phyloP scores from a whole-genome alignment of 2,888 invertebrate species.

The Pammene fasciana region DNA sequence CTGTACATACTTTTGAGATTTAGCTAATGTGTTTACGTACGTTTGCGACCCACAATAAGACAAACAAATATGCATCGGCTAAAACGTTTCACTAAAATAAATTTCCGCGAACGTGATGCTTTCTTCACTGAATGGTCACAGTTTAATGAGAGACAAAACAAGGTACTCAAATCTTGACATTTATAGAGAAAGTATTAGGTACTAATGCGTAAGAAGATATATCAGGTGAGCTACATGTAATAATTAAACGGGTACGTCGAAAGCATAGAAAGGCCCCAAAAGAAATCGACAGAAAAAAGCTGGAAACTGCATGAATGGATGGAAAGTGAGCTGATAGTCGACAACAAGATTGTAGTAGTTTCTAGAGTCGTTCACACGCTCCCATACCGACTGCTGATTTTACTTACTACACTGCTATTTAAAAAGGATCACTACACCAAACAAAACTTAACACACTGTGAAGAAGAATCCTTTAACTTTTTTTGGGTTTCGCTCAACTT shows the following conservation, averaged over 20 bases:
- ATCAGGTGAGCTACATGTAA: slow-evolving; percentile 53
- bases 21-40: slow-evolving; percentile 40
- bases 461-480: no score
- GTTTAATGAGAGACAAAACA: not conserved
- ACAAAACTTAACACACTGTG: no score
- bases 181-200: slow-evolving; percentile 21
- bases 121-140: not conserved
- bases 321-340: slow-evolving; percentile 77
- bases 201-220: slow-evolving; percentile 20
- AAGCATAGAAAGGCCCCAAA: slow-evolving; percentile 66
- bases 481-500: no score
- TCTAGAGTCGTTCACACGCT: slow-evolving; percentile 75
- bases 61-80: slow-evolving; percentile 44
- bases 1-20: not conserved
- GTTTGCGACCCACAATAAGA: slow-evolving; percentile 50
- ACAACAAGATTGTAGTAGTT: slow-evolving; percentile 61
- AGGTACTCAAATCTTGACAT: slow-evolving; percentile 7
- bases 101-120: slow-evolving; percentile 21
- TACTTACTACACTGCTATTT: slow-evolving; percentile 17
- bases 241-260: slow-evolving; percentile 57
- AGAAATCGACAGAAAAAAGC: slow-evolving; percentile 80
- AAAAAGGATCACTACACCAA: no score
- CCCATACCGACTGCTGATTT: slow-evolving; percentile 48
- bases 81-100: slow-evolving; percentile 14
- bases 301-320: slow-evolving; percentile 79